Percentiles rank a stretch among this genome's conserved stretches.
Evolutionary conservation across 2,797 vertebrate genomes (phyloP).

Genomic region (Manis javanica): DNA sequence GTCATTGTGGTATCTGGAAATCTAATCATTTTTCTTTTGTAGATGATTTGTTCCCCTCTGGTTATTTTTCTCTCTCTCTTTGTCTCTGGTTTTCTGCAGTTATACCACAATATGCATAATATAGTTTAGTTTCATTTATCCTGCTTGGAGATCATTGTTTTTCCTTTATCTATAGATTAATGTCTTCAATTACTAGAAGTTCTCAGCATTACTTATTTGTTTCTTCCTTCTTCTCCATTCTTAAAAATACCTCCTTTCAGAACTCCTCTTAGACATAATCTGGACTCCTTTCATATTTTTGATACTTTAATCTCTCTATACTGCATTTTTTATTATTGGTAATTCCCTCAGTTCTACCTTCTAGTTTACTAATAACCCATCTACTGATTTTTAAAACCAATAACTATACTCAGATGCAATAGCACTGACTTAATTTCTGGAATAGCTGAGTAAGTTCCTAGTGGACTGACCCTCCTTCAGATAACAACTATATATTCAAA

Average conservation of each 20-base stretch:
- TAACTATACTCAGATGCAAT: conserved; percentile 28
- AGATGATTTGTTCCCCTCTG: neutral
- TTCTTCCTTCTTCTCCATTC: neutral
- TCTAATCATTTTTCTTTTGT: neutral
- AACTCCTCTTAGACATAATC: neutral
- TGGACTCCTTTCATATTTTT: neutral
- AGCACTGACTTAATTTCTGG: neutral
- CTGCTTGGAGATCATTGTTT: neutral
- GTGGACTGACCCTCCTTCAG: neutral
- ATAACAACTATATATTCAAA: neutral
- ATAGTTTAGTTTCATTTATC: neutral
- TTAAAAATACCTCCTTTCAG: neutral
- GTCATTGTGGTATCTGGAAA: neutral
- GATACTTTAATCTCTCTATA: neutral
- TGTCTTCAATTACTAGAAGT: neutral
- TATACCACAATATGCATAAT: neutral
- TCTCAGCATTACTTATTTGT: neutral
- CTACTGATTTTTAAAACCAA: conserved; percentile 28
- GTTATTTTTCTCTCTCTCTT: neutral
- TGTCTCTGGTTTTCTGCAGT: neutral
- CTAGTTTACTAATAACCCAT: neutral
- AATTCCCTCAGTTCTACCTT: conserved; percentile 11
- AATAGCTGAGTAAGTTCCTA: neutral
- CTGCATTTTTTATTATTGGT: neutral
- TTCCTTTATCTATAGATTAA: neutral